phyloP scores from a whole-genome alignment of 2,888 invertebrate genomes.

The Drosophila antonietae region DNA sequence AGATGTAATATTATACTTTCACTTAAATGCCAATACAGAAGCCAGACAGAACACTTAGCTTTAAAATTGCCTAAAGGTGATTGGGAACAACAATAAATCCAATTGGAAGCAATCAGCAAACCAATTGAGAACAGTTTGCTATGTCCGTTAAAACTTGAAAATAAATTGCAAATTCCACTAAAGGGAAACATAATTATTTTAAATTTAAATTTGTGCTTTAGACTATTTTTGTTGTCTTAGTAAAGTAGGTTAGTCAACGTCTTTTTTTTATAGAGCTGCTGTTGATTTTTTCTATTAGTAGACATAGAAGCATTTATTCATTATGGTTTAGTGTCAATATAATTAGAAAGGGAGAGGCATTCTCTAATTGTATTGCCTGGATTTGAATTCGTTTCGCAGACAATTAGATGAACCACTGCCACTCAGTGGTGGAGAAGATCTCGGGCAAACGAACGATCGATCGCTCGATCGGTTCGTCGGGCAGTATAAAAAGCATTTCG shows the following conservation, averaged over 20 bases:
- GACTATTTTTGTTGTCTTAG: background rate
- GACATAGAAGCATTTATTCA: background rate
- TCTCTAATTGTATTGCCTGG: slow-evolving; percentile 6
- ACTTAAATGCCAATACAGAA: background rate
- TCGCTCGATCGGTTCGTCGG: slow-evolving; percentile 8
- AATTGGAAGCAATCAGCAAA: background rate
- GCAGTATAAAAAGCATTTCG: slow-evolving; percentile 41
- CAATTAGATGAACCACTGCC: slow-evolving; percentile 26
- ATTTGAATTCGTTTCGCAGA: slow-evolving; percentile 6
- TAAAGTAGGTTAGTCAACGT: slow-evolving; percentile 1
- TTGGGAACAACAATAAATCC: background rate
- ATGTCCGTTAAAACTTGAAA: background rate
- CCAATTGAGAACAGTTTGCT: background rate
- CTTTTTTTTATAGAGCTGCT: background rate
- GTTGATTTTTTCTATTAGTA: background rate
- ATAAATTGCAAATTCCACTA: slow-evolving; percentile 1
- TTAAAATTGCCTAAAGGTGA: background rate
- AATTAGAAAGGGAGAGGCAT: slow-evolving; percentile 30
- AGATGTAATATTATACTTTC: background rate
- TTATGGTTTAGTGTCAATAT: background rate
- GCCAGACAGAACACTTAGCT: background rate
- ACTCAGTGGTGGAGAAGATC: slow-evolving; percentile 1
- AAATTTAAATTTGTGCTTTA: background rate
- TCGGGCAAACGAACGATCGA: slow-evolving; percentile 9
- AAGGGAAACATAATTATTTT: background rate